phyloP scores from a whole-genome alignment of 2,113 vertebrate species.

The Bufo bufo region DNA sequence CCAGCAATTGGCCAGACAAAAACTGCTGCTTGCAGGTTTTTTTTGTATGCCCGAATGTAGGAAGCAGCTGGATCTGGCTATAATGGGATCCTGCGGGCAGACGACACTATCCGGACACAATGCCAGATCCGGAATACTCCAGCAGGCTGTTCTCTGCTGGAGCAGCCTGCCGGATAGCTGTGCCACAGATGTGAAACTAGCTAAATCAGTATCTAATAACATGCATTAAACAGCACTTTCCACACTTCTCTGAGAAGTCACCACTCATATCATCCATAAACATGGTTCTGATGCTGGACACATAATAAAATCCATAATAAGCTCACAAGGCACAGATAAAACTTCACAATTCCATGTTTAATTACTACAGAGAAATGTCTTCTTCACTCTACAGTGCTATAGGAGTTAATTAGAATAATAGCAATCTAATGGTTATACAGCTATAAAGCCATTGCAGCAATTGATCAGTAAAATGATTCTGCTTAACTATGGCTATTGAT shows the following conservation, averaged over 20 bases:
- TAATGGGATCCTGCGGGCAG: too few relatives aligned
- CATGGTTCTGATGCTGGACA: conserved; percentile 15
- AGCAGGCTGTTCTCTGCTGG: too few relatives aligned
- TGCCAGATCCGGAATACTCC: too few relatives aligned
- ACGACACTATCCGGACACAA: too few relatives aligned
- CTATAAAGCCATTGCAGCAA: conserved; percentile 19
- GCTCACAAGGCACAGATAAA: not conserved
- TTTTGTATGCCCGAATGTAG: too few relatives aligned
- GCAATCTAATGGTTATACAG: conserved; percentile 25
- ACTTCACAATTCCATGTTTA: conserved; percentile 15
- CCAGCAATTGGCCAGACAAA: too few relatives aligned
- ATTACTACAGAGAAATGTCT: conserved; percentile 28
- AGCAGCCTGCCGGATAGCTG: too few relatives aligned
- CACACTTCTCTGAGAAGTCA: conserved; percentile 10
- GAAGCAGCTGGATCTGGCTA: too few relatives aligned
- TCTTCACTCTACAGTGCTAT: not conserved
- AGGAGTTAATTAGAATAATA: conserved; percentile 38
- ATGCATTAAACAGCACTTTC: conserved; percentile 33
- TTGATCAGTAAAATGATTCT: conserved; percentile 15
- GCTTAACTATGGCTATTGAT: conserved; percentile 49
- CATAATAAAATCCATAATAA: conserved; percentile 28
- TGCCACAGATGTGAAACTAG: too few relatives aligned
- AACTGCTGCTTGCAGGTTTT: too few relatives aligned
- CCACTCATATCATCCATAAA: conserved; percentile 44
- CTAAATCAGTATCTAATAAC: conserved; percentile 43